Evolutionary conservation across 2,113 vertebrate species (phyloP).

Genomic region (Microcebus tavaratra): DNA sequence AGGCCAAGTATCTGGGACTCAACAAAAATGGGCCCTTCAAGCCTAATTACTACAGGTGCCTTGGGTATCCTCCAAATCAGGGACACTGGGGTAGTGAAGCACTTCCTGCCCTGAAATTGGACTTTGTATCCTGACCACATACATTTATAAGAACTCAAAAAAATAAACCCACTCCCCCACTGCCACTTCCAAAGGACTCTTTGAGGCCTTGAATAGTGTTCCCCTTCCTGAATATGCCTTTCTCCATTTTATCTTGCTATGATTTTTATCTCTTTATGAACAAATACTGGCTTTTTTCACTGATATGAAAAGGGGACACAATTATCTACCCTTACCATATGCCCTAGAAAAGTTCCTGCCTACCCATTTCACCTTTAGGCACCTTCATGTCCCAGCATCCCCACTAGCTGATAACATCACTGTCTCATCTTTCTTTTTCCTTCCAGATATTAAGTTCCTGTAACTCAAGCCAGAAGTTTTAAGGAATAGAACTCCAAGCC

Average conservation of each 20-base stretch:
- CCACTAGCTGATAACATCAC: constrained; percentile 46
- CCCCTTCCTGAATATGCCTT: background rate
- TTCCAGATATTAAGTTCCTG: constrained; percentile 91
- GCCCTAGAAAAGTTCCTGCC: background rate
- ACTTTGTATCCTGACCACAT: background rate
- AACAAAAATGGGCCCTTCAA: constrained; percentile 99
- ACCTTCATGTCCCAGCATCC: constrained; percentile 1
- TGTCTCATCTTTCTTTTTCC: constrained; percentile 59
- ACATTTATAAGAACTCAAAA: constrained; percentile 15
- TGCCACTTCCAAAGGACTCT: background rate
- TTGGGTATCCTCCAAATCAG: background rate
- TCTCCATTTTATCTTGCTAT: background rate
- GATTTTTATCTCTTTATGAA: background rate
- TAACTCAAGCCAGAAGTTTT: constrained; percentile 63
- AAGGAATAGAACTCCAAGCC: constrained; percentile 76
- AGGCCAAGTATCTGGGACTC: constrained; percentile 98
- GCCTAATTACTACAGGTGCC: constrained; percentile 98
- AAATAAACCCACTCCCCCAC: background rate
- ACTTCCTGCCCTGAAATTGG: background rate
- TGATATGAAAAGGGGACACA: background rate
- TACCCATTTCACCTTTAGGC: background rate
- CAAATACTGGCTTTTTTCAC: background rate
- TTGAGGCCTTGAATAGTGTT: background rate
- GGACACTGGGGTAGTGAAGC: background rate
- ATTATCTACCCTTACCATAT: background rate